phyloP scores from a whole-genome alignment of 2,888 invertebrate genomes.

The Euspilapteryx auroguttella region DNA sequence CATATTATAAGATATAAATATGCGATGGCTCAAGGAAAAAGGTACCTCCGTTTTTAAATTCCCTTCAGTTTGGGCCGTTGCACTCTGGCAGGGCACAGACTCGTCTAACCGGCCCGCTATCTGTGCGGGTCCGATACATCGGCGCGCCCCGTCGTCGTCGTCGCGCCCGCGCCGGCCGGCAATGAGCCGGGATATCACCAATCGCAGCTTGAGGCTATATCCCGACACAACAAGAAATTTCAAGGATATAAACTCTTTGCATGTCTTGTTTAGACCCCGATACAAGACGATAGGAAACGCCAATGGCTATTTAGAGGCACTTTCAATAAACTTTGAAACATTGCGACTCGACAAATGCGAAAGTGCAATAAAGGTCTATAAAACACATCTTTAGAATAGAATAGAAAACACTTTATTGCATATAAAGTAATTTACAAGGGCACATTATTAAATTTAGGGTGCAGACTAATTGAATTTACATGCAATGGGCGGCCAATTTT shows the following conservation, averaged over 20 bases:
- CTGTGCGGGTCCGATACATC: slow-evolving; percentile 53
- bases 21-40: slow-evolving; percentile 41
- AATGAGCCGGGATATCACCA: slow-evolving; percentile 37
- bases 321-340: no score
- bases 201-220: slow-evolving; percentile 36
- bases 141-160: slow-evolving; percentile 10
- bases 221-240: slow-evolving; percentile 12
- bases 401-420: no score
- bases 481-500: no score
- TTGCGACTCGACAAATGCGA: no score
- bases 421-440: no score
- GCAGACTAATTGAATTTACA: no score
- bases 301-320: no score
- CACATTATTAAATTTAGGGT: no score
- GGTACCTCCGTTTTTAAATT: slow-evolving; percentile 50
- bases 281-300: no score
- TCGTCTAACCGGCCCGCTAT: slow-evolving; percentile 45
- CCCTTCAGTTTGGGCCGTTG: slow-evolving; percentile 57
- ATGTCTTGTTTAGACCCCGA: no score
- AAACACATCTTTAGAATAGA: no score
- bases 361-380: no score
- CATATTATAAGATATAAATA: slow-evolving; percentile 16
- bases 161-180: slow-evolving; percentile 24
- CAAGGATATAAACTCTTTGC: background rate
- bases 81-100: slow-evolving; percentile 23